Conservation (phyloP, 2,888 invertebrate genomes). For the Anorthoa munda region DNA sequence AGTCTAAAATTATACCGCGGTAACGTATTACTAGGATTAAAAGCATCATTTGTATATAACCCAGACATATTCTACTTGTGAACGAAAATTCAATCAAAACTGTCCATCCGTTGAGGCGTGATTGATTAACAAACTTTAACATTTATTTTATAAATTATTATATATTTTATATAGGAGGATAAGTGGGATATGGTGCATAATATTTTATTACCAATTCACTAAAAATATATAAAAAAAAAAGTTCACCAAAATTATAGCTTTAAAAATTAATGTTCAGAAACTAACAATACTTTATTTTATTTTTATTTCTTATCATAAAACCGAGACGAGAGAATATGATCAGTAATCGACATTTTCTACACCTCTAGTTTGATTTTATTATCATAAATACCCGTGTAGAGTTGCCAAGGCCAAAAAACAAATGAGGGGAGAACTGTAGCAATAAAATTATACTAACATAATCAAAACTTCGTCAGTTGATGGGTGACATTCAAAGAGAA, state of each 20-base stretch:
- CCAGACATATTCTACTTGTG: too few species aligned
- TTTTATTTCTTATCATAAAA: conserved; percentile 44
- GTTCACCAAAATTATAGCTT: not conserved
- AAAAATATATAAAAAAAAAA: conserved; percentile 13
- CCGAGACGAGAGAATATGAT: conserved; percentile 43
- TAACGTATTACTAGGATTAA: too few species aligned
- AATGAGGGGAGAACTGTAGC: conserved; percentile 53
- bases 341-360: conserved; percentile 36
- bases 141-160: too few species aligned
- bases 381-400: conserved; percentile 36
- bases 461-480: conserved; percentile 69
- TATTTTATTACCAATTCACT: not conserved
- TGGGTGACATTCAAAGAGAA: conserved; percentile 47
- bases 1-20: too few species aligned
- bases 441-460: conserved; percentile 72
- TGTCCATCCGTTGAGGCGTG: too few species aligned
- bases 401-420: conserved; percentile 69
- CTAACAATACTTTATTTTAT: conserved; percentile 14
- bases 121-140: too few species aligned
- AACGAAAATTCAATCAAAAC: too few species aligned
- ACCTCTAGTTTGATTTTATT: conserved; percentile 51
- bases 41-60: too few species aligned
- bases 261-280: conserved; percentile 13
- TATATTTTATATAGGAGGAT: too few species aligned
- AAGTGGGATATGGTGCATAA: not conserved